These are phyloP conservation scores for Apocheima hispidaria DNA, from an alignment of 2,888 invertebrate genomes.

Conservation along the genomic window DNA sequence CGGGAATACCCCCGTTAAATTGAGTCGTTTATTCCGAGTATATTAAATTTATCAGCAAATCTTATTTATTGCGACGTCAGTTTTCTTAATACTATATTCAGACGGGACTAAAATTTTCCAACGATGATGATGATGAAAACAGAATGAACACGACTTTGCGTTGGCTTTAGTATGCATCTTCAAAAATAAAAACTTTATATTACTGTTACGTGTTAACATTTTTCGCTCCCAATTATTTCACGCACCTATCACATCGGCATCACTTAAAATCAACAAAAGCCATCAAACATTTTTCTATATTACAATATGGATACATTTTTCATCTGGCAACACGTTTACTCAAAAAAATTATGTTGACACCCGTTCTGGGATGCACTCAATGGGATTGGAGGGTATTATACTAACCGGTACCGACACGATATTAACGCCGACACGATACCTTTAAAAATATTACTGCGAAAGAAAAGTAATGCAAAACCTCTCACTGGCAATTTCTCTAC, in stretches of 20 bases:
- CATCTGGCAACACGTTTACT: conserved; percentile 18
- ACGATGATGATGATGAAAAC: no score
- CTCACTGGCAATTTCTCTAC: no score
- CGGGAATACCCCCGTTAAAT: no score
- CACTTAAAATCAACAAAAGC: conserved; percentile 18
- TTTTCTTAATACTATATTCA: no score
- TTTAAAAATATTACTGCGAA: background rate
- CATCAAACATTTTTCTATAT: conserved; percentile 6
- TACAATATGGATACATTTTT: conserved; percentile 10
- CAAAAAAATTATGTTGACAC: conserved; percentile 43
- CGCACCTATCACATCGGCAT: conserved; percentile 4
- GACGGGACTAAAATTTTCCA: no score
- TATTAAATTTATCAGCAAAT: no score
- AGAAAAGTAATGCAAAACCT: no score
- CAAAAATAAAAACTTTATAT: no score
- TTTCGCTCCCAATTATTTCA: background rate
- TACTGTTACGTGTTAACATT: background rate
- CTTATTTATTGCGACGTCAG: no score
- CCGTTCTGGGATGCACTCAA: conserved; percentile 28
- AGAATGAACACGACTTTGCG: no score
- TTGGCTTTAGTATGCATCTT: no score
- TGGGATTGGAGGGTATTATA: conserved; percentile 19
- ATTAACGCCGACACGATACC: background rate
- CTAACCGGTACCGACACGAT: conserved; percentile 2
- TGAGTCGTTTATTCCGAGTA: no score